A percentile compares a stretch with the other conserved stretches of the same genome.
Conservation (phyloP, 2,888 invertebrate species). For the Taenaris catops region DNA sequence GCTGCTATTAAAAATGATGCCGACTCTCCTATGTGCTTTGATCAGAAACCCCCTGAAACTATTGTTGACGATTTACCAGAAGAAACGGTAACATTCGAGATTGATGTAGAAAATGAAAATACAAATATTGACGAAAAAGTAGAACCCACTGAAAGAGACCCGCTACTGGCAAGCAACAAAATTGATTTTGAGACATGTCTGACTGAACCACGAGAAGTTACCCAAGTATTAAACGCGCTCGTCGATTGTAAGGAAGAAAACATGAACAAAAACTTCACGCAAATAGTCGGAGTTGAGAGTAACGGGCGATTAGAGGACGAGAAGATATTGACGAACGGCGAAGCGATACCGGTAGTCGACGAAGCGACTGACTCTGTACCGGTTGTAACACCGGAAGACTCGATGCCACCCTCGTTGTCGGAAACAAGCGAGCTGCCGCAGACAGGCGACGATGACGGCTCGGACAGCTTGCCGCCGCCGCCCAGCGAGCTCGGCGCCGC, state of each 20-base stretch:
- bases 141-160: slow-evolving; percentile 4
- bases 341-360: slow-evolving; percentile 7
- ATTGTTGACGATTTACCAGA: not conserved
- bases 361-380: slow-evolving; percentile 10
- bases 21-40: not conserved
- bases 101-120: not conserved
- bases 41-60: slow-evolving; percentile 10
- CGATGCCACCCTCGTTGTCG: slow-evolving; percentile 8
- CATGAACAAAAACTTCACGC: not conserved
- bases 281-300: slow-evolving; percentile 8
- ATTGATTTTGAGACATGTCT: slow-evolving; percentile 2
- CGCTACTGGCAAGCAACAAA: not conserved
- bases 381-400: slow-evolving; percentile 2
- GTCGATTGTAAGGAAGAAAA: slow-evolving; percentile 4
- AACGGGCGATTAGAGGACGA: slow-evolving; percentile 8
- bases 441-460: slow-evolving; percentile 22
- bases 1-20: slow-evolving; percentile 4
- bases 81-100: not conserved
- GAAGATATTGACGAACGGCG: slow-evolving; percentile 16
- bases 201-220: not conserved
- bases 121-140: not conserved
- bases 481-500: slow-evolving; percentile 30
- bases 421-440: slow-evolving; percentile 3
- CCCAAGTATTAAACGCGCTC: not conserved
- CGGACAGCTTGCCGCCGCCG: slow-evolving; percentile 36